Percentiles rank a stretch among this genome's conserved stretches.
Conservation (phyloP, 37 sponge, comb jelly and placozoan genomes). For the Hexactinellida sp. region DNA sequence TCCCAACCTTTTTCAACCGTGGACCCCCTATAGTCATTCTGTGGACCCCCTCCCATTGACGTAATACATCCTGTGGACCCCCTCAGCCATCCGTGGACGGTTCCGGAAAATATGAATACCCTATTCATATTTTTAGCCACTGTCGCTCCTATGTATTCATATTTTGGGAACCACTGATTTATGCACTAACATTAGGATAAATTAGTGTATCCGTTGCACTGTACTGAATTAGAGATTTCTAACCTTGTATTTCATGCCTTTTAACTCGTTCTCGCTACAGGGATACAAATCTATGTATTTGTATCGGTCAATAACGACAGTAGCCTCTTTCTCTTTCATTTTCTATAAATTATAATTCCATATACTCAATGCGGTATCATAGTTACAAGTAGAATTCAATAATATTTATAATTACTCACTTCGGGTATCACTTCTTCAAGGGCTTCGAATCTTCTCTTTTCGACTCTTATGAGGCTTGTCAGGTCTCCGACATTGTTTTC, state of each 20-base stretch:
- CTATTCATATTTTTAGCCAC: too few species aligned
- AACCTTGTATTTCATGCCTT: constrained; percentile 74
- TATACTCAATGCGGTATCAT: neutral
- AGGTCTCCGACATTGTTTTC: constrained; percentile 82
- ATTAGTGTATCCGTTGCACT: neutral
- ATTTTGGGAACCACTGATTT: too few species aligned
- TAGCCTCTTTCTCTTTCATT: constrained; percentile 29
- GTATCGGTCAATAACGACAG: constrained; percentile 74
- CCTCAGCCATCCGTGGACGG: neutral
- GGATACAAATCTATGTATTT: constrained; percentile 74
- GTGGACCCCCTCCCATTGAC: too few species aligned
- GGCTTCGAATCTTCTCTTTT: constrained; percentile 45
- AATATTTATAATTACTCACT: neutral
- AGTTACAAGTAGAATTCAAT: too few species aligned
- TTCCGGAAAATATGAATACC: too few species aligned
- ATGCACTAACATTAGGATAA: too few species aligned
- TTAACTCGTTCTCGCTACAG: constrained; percentile 58
- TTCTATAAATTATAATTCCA: too few species aligned
- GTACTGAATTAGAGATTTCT: neutral
- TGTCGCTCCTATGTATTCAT: too few species aligned
- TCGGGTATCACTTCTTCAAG: constrained; percentile 26
- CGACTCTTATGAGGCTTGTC: constrained; percentile 68
- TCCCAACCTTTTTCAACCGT: neutral
- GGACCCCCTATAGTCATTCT: neutral
- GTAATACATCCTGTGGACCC: neutral